These are phyloP conservation scores for Paguma larvata DNA, from an alignment of 2,797 vertebrate species.

Conservation along the genomic window DNA sequence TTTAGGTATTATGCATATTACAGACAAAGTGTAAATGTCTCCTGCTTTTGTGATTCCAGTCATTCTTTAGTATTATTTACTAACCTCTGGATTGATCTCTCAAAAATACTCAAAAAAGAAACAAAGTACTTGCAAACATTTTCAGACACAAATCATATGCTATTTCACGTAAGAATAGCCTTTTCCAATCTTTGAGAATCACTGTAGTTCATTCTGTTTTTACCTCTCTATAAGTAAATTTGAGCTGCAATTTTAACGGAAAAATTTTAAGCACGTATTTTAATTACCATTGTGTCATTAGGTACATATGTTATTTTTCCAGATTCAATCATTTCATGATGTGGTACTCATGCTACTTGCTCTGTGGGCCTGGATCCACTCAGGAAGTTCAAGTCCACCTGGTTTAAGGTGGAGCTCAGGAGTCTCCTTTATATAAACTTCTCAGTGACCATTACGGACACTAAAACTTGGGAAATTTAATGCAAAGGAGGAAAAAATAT, in stretches of 20 bases:
- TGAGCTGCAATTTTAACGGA: not conserved
- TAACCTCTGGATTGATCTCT: not conserved
- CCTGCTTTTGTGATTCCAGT: not conserved
- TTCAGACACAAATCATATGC: not conserved
- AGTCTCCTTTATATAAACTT: not conserved
- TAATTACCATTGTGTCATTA: slow-evolving; percentile 51
- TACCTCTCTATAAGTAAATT: not conserved
- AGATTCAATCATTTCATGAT: slow-evolving; percentile 47
- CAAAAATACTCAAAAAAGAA: not conserved
- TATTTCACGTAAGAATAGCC: not conserved
- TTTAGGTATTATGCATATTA: not conserved
- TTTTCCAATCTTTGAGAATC: not conserved
- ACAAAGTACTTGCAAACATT: not conserved
- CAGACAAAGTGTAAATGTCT: not conserved
- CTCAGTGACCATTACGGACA: not conserved
- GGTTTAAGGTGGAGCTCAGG: not conserved
- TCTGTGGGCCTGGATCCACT: not conserved
- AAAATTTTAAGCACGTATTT: slow-evolving; percentile 1
- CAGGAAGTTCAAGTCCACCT: not conserved
- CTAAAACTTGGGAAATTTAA: not conserved
- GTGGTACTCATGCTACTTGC: not conserved
- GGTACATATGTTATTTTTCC: slow-evolving; percentile 47
- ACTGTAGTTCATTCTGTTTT: not conserved
- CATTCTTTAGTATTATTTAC: not conserved
- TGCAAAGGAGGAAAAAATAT: not conserved